Percentiles rank a stretch among this genome's conserved stretches.
phyloP scores from a whole-genome alignment of 2,797 vertebrate genomes.

The Malacoraja senta region DNA sequence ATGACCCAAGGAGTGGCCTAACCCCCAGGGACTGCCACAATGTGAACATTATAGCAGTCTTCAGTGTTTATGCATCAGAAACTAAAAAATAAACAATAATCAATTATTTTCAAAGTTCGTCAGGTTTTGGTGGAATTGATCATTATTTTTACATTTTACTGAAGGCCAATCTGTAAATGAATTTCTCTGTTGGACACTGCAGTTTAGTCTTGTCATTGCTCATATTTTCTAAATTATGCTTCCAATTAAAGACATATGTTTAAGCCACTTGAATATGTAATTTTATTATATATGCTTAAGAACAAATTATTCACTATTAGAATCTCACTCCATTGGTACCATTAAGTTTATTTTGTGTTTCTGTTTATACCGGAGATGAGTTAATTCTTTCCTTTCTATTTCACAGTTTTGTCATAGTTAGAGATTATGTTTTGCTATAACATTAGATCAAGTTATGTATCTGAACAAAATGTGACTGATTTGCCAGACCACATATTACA shows the following conservation, averaged over 20 bases:
- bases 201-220: neutral
- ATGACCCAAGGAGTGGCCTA: too few relatives aligned
- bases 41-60: neutral
- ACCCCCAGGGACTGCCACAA: too few relatives aligned
- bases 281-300: neutral
- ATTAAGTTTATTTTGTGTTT: slow-evolving; percentile 19
- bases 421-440: neutral
- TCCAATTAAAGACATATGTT: neutral
- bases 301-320: neutral
- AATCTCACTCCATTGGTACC: neutral
- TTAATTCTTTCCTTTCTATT: neutral
- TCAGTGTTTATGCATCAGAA: neutral
- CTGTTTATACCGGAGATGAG: neutral
- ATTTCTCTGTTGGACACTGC: neutral
- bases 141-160: slow-evolving; percentile 15
- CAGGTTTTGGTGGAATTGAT: neutral
- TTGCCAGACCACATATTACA: neutral
- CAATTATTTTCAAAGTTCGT: slow-evolving; percentile 16
- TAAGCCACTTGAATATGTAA: neutral
- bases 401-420: neutral
- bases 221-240: neutral
- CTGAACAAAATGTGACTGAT: neutral
- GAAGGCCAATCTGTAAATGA: neutral
- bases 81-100: neutral
- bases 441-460: neutral